Evolutionary conservation across 2,113 vertebrate species (phyloP).

Genomic region (Oryzias curvinotus): DNA sequence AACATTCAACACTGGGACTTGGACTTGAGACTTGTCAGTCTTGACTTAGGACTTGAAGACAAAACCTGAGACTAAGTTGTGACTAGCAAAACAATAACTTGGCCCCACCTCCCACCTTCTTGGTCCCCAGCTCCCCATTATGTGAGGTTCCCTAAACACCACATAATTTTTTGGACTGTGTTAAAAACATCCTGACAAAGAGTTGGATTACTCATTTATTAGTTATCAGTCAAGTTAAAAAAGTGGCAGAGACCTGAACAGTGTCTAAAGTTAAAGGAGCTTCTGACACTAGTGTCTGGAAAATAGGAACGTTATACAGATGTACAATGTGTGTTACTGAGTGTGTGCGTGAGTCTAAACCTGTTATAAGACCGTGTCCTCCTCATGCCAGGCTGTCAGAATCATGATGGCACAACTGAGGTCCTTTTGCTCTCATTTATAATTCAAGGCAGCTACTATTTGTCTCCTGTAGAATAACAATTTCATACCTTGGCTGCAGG

Average conservation of each 20-base stretch:
- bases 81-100: too few relatives aligned
- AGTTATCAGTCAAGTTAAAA: too few relatives aligned
- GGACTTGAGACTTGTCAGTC: too few relatives aligned
- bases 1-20: too few relatives aligned
- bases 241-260: neutral
- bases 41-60: too few relatives aligned
- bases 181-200: too few relatives aligned
- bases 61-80: too few relatives aligned
- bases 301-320: conserved; percentile 13
- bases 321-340: conserved; percentile 11
- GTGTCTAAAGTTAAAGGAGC: conserved; percentile 1
- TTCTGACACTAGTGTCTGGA: conserved; percentile 11
- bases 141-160: too few relatives aligned
- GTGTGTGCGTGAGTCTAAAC: conserved; percentile 36
- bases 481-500: conserved; percentile 64
- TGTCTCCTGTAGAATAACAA: conserved; percentile 64
- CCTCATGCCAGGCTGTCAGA: conserved; percentile 63
- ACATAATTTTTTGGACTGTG: too few relatives aligned
- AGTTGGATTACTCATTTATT: too few relatives aligned
- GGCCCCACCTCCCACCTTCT: too few relatives aligned
- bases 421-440: conserved; percentile 74
- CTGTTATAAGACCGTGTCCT: conserved; percentile 46
- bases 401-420: conserved; percentile 68
- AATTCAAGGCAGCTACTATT: conserved; percentile 69
- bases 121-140: too few relatives aligned